These are phyloP conservation scores for Rotaria macrura DNA, from an alignment of 2,888 invertebrate species.

Conservation along the genomic window DNA sequence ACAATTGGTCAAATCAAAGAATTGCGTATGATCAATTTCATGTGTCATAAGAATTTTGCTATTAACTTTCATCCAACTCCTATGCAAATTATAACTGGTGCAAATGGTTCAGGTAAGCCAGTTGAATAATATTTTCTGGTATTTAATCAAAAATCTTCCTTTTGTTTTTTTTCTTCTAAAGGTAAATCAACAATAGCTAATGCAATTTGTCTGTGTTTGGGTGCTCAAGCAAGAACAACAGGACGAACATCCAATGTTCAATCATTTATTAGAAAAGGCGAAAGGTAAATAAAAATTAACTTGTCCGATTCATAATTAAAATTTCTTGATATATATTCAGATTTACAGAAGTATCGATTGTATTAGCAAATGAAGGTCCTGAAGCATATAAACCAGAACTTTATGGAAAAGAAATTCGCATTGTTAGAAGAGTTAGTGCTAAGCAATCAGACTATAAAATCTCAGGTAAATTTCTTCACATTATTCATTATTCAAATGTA, in stretches of 20 bases:
- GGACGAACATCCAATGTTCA: slow-evolving; percentile 45
- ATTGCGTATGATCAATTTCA: neutral
- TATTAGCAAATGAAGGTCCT: slow-evolving; percentile 58
- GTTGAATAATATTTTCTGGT: neutral
- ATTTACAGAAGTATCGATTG: slow-evolving; percentile 44
- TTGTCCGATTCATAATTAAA: neutral
- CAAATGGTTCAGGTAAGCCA: neutral
- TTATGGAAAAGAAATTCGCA: slow-evolving; percentile 54
- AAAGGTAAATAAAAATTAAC: neutral
- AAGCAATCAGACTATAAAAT: neutral
- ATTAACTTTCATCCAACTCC: neutral
- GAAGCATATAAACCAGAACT: slow-evolving; percentile 60
- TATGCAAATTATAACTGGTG: neutral
- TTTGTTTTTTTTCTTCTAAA: slow-evolving; percentile 51
- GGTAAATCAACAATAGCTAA: slow-evolving; percentile 90
- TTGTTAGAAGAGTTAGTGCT: slow-evolving; percentile 45
- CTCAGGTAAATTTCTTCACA: too few species aligned
- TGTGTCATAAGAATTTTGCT: slow-evolving; percentile 4
- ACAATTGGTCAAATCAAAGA: neutral
- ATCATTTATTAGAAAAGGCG: slow-evolving; percentile 53
- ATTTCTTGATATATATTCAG: slow-evolving; percentile 36
- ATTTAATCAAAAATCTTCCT: too few species aligned
- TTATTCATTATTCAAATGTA: too few species aligned
- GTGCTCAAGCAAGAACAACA: slow-evolving; percentile 61
- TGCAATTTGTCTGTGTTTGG: slow-evolving; percentile 68